Evolutionary conservation across 2,113 vertebrate genomes (phyloP).

Genomic region (Saccopteryx bilineata): DNA sequence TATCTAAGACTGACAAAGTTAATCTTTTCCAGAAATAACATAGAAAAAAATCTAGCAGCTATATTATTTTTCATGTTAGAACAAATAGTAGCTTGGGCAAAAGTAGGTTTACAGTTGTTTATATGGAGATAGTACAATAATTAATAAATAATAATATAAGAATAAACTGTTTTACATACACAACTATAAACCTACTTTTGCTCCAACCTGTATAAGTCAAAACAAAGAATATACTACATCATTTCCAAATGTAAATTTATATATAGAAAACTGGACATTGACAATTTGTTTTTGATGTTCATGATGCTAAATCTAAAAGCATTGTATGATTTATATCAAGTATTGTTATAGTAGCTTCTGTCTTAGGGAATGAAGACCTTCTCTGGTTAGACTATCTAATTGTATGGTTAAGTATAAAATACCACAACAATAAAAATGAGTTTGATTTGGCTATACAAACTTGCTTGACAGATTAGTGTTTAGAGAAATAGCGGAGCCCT

Average conservation of each 20-base stretch:
- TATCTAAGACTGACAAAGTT: not conserved
- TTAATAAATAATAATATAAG: too few species aligned
- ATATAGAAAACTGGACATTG: not conserved
- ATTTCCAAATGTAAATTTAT: not conserved
- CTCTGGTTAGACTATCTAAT: not conserved
- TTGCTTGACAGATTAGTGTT: not conserved
- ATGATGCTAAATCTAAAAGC: not conserved
- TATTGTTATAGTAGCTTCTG: not conserved
- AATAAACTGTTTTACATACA: too few species aligned
- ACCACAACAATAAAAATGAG: not conserved
- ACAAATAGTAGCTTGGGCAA: not conserved
- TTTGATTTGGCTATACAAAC: not conserved
- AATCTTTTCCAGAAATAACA: not conserved
- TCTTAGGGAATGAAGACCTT: not conserved
- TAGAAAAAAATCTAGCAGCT: not conserved
- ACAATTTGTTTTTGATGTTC: not conserved
- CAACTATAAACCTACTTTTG: too few species aligned
- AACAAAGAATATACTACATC: not conserved
- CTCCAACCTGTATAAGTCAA: not conserved
- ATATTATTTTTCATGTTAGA: not conserved
- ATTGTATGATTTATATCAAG: not conserved
- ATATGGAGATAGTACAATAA: too few species aligned
- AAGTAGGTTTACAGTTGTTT: too few species aligned
- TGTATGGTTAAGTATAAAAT: not conserved
- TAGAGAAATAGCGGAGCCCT: not conserved